Evolutionary conservation across 2,888 invertebrate species (phyloP).

Genomic region (Agrenia bidenticulata): DNA sequence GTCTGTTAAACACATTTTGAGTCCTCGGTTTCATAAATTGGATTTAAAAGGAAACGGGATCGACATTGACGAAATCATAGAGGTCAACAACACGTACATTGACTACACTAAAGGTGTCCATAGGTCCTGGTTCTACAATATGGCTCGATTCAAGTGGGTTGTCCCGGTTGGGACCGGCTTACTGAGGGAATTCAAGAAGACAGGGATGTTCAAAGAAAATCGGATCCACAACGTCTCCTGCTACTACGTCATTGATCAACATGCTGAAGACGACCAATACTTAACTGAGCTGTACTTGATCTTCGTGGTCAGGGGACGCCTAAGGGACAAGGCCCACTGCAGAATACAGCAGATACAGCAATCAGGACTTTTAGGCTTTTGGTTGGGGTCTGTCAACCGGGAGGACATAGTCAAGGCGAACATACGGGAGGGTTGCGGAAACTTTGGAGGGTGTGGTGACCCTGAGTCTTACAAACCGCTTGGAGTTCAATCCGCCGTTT

Average conservation of each 20-base stretch:
- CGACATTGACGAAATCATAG: not conserved
- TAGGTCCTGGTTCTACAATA: not conserved
- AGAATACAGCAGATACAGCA: too few species aligned
- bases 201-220: constrained; percentile 3
- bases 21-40: not conserved
- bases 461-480: too few species aligned
- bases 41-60: not conserved
- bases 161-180: not conserved
- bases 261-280: constrained; percentile 15
- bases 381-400: too few species aligned
- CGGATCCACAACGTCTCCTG: constrained; percentile 2
- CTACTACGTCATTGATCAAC: not conserved
- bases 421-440: too few species aligned
- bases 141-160: constrained; percentile 12
- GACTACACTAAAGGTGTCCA: not conserved
- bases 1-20: not conserved
- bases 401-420: too few species aligned
- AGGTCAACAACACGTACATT: not conserved
- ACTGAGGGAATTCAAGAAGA: not conserved
- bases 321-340: constrained; percentile 7
- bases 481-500: too few species aligned
- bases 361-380: too few species aligned
- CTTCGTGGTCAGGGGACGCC: constrained; percentile 8
- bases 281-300: not conserved
- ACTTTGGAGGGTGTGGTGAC: too few species aligned